Conservation (phyloP, 1,140 invertebrate species). For the Agrypnia vestita region DNA sequence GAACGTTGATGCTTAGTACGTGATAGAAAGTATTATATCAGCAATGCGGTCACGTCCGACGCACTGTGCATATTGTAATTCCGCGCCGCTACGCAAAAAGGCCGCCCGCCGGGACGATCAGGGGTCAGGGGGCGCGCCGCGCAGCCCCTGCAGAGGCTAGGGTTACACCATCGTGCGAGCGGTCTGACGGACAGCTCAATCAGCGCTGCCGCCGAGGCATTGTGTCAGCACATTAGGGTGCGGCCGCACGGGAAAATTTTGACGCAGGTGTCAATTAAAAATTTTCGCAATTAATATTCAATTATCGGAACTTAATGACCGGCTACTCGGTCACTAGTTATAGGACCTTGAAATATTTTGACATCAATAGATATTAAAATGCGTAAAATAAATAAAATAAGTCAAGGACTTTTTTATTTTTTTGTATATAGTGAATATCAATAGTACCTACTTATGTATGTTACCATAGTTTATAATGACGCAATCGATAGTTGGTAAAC, state of each 20-base stretch:
- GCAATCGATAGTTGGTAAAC: too few relatives aligned
- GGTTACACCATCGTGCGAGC: neutral
- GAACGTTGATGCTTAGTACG: neutral
- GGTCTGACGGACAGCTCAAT: conserved; percentile 48
- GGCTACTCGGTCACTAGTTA: too few relatives aligned
- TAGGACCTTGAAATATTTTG: too few relatives aligned
- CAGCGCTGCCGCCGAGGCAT: conserved; percentile 32
- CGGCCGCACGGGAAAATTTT: neutral
- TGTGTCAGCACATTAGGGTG: conserved; percentile 1
- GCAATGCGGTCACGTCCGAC: conserved; percentile 25
- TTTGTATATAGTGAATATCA: too few relatives aligned
- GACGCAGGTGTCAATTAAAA: neutral
- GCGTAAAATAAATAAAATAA: too few relatives aligned
- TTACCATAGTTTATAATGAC: too few relatives aligned
- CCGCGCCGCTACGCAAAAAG: neutral
- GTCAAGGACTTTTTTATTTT: too few relatives aligned
- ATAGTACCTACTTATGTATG: too few relatives aligned
- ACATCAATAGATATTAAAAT: too few relatives aligned
- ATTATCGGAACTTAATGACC: too few relatives aligned
- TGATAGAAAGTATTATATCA: neutral
- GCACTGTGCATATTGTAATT: conserved; percentile 33
- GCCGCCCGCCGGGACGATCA: neutral
- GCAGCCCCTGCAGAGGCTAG: neutral
- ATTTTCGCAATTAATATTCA: neutral
- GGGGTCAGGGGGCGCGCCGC: conserved; percentile 16